These are phyloP conservation scores for Rhizoglyphus robini DNA, from an alignment of 1,140 invertebrate genomes.

Conservation along the genomic window DNA sequence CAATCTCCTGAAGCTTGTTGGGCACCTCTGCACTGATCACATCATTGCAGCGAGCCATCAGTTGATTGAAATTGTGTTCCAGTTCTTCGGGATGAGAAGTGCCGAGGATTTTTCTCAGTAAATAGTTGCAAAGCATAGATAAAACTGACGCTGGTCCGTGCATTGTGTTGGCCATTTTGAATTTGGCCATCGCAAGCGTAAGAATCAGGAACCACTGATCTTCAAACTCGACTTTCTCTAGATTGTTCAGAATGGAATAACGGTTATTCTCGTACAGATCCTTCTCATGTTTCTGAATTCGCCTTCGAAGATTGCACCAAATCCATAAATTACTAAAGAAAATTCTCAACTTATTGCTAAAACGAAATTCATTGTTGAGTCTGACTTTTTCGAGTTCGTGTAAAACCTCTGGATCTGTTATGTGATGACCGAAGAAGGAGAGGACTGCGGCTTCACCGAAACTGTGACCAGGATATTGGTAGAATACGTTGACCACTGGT, in stretches of 20 bases:
- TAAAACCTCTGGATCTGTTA: neutral
- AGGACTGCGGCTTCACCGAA: neutral
- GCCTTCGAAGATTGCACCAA: neutral
- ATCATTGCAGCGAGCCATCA: conserved; percentile 45
- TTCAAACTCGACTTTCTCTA: too few relatives aligned
- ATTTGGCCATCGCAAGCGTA: neutral
- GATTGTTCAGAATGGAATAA: too few relatives aligned
- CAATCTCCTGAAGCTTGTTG: neutral
- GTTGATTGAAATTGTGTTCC: conserved; percentile 45
- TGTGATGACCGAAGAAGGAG: conserved; percentile 6
- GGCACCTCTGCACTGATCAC: conserved; percentile 20
- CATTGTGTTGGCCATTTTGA: neutral
- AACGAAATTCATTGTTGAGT: too few relatives aligned
- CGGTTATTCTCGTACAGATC: too few relatives aligned
- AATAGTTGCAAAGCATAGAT: neutral
- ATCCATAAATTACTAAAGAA: too few relatives aligned
- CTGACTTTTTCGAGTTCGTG: neutral
- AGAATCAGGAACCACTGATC: too few relatives aligned
- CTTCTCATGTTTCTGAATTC: too few relatives aligned
- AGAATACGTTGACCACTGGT: too few relatives aligned
- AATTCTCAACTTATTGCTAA: too few relatives aligned
- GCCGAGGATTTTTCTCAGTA: neutral
- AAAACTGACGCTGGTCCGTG: neutral
- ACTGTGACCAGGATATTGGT: neutral
- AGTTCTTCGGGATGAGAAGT: conserved; percentile 29